Evolutionary conservation across 2,888 invertebrate genomes (phyloP), one percentile per base, ranked within the genome.

Genomic region (Caenorhabditis parvicauda): DNA sequence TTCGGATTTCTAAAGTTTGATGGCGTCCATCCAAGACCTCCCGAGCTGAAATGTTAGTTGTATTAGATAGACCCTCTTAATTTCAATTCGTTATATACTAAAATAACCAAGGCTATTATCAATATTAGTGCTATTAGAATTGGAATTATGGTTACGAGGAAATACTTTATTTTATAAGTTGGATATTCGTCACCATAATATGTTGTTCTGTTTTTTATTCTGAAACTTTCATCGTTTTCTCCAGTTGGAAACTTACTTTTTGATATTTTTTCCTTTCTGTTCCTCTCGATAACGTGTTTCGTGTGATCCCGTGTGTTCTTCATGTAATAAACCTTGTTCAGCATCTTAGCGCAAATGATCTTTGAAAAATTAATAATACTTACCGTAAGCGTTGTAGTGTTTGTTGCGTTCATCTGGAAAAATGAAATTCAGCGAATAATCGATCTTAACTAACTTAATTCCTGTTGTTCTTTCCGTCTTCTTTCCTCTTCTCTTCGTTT

Each of bases 181-280:
- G 58, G 59, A 19, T 24, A 56, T 25, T 67, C 60, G 37, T 60
- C 37, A 19, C 70, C 70, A 44, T 59, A 70, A 39, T 69, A 69
- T 1, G 70, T 64, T 4, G 70, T 70, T 35, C 70, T 44, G 25
- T 70, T 67, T 46, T 45, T 55, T 0, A 69, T 59, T n/a, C 60
- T 32, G 7, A 9, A n/a, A 32, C n/a, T 32, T n/a, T 9, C 9
- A 32, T 9, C 35, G 7, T 9, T 32, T 32, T 32, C 35, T 32
- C 35, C n/a, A 12, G 35, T 9, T 32, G 7, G 7, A 12, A 9
- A n/a, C 35, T 9, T 32, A 12, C 35, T 32, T 32, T 32, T 32
- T 32, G 7, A n/a, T 9, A 9, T 32, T 32, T 32, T 32, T n/a
- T 32, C n/a, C 35, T 32, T 32, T 32, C 35, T 32, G n/a, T n/a